Base-by-base conservation (phyloP, 2,797 vertebrate genomes). In the Acanthurus tractus region DNA sequence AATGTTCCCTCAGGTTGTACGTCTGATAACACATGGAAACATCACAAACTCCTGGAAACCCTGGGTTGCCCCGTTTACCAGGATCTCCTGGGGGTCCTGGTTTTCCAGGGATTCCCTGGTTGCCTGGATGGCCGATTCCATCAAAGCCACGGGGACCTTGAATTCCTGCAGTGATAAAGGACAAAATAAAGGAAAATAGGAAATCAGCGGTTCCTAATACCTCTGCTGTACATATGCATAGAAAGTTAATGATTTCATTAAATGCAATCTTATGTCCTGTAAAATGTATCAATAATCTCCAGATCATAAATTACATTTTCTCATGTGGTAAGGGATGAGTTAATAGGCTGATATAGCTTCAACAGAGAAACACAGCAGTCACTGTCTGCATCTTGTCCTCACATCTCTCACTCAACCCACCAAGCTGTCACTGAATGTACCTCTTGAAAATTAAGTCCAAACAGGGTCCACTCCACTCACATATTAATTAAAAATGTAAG, bases 11-110 rank as follows among this genome's bases (percentile, higher is more conserved):
- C 82, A 89, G 86, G 76, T 93, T 90, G 81, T 95, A 96, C 57
- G 82, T 91, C 78, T 94, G 94, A 83, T 96, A 96, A 82, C 96
- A 96, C 79, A 93, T 88, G 45, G 96, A 95, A 46, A 93, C 63
- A 58, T 96, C 95, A 61, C 96, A 96, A 71, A 95, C 74, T n/a
- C 96, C 96, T 8, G 94, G 84, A 34, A 81, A 56, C 8, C 96
- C 96, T 0, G 91, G 81, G 20, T 71, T 76, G 1, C 96, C 96
- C 10, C 87, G 89, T 82, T 96, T 96, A 17, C 96, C 96, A 3
- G 93, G 86, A 46, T 87, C 76, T 22, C 95, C 95, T 0, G 90
- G 86, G 1, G 79, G 70, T 9, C 95, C 96, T 46, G 92, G 86
- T 78, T 95, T 94, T 17, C 96, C 96, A 11, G 94, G 88, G 50